phyloP scores from a whole-genome alignment of 1,140 invertebrate species.

The Ceratina calcarata region DNA sequence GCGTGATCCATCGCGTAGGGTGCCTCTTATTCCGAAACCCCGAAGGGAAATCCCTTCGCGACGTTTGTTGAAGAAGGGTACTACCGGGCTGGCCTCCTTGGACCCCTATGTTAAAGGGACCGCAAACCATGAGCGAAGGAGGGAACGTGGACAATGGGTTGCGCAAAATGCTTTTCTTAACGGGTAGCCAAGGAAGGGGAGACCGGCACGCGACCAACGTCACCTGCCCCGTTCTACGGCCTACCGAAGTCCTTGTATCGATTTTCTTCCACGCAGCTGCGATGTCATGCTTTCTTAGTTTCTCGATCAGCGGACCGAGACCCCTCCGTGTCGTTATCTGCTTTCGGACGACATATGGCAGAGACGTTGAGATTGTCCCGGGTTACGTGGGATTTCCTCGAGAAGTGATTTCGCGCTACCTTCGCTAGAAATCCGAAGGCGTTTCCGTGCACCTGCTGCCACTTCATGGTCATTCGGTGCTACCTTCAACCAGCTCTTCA shows the following conservation, averaged over 20 bases:
- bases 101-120: conserved; percentile 69
- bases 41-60: conserved; percentile 35
- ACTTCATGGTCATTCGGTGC: background rate
- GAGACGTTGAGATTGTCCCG: conserved; percentile 74
- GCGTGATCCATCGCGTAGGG: background rate
- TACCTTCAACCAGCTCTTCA: background rate
- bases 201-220: conserved; percentile 79
- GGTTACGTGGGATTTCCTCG: conserved; percentile 38
- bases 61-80: conserved; percentile 36
- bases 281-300: conserved; percentile 63
- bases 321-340: conserved; percentile 68
- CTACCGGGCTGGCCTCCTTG: conserved; percentile 30
- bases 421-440: conserved; percentile 19
- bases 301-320: conserved; percentile 71
- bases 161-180: conserved; percentile 77
- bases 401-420: conserved; percentile 25
- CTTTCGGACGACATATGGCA: conserved; percentile 68
- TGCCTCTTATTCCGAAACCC: conserved; percentile 9
- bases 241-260: conserved; percentile 69
- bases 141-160: conserved; percentile 76
- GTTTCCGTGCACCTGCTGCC: conserved; percentile 34
- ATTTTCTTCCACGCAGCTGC: conserved; percentile 76
- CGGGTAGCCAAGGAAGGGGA: conserved; percentile 65
- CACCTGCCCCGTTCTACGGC: conserved; percentile 73
- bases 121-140: conserved; percentile 69